Base-by-base conservation (phyloP, 2,113 vertebrate species). In the Oreochromis aureus region DNA sequence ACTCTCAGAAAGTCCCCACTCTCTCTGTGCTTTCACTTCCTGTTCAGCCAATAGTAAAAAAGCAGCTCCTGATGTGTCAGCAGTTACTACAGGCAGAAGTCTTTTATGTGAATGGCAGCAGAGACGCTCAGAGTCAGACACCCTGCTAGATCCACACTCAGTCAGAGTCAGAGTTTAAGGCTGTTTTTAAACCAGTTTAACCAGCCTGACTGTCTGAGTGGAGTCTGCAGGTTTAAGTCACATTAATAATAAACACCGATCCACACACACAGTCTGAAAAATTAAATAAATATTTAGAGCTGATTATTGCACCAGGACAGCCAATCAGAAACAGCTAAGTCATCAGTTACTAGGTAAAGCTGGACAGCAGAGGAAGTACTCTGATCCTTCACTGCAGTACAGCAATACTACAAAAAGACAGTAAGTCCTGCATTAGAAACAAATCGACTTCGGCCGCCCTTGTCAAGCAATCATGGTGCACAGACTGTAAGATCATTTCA, bases 71-170 rank as follows among this genome's bases (percentile, higher is more conserved):
- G 59, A 0, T 39, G 2, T 12, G 34, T 66, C 18, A 39, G 61
- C 34, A 39, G 61, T 66, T 39, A 1, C 10, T 66, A 12, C 0
- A 63, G 32, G 16, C 30, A 63, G 16, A 63, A 1, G 9, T 3
- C 0, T 18, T 5, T 0, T 1, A 19, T 53, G 48, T 53, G 48
- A 53, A 53, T 0, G 0, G 2, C 16, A 48, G 2, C 51, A 53
- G 5, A 10, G 51, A 1, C 18, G 0, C 4, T 2, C 2, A 54
- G 19, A 6, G 19, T n/a, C 9, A n/a, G 51, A 0, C 0, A 10
- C 13, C 13, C 8, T 22, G 54, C 54, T 12, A 0, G 54, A 55
- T 0, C 3, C 0, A 55, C 54, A 55, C 54, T 55, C n/a, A 7
- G 46, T 18, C 15, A 48, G 46, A 55, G n/a, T 0, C 53, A 0